A percentile compares a stretch with the other conserved stretches of the same genome.
phyloP scores from a whole-genome alignment of 1,140 invertebrate genomes.

The Telenomus remus region DNA sequence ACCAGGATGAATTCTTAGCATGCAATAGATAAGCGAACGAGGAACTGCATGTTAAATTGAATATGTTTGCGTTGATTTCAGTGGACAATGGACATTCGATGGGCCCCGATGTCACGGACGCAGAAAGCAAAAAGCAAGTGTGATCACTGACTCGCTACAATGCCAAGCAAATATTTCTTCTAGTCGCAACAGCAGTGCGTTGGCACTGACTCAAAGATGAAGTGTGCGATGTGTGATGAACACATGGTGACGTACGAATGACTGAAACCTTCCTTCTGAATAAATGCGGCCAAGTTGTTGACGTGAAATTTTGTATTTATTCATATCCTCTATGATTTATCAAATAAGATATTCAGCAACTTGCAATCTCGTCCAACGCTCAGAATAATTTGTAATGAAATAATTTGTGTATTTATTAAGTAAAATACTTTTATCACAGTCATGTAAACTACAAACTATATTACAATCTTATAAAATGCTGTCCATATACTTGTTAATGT shows the following conservation, averaged over 20 bases:
- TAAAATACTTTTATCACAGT: slow-evolving; percentile 76
- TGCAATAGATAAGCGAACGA: background rate
- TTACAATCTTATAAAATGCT: slow-evolving; percentile 71
- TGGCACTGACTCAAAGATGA: slow-evolving; percentile 53
- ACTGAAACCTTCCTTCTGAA: slow-evolving; percentile 44
- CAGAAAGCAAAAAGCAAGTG: slow-evolving; percentile 51
- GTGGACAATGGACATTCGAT: slow-evolving; percentile 43
- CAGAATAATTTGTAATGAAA: slow-evolving; percentile 62
- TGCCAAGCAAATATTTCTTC: slow-evolving; percentile 54
- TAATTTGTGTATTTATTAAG: slow-evolving; percentile 70
- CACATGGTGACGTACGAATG: slow-evolving; percentile 37
- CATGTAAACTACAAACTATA: slow-evolving; percentile 74
- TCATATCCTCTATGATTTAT: slow-evolving; percentile 16
- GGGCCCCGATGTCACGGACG: slow-evolving; percentile 26
- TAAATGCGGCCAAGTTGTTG: slow-evolving; percentile 47
- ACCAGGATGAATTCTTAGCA: too few species aligned
- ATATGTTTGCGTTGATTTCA: slow-evolving; percentile 19
- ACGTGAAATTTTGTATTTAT: slow-evolving; percentile 31
- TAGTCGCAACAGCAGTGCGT: slow-evolving; percentile 52
- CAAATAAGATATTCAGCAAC: background rate
- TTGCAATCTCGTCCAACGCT: background rate
- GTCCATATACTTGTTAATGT: slow-evolving; percentile 56
- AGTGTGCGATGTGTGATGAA: slow-evolving; percentile 35
- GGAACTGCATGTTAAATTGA: slow-evolving; percentile 5
- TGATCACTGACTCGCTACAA: slow-evolving; percentile 33